Base-by-base conservation (phyloP, 1,140 invertebrate species). In the Goniozus legneri region DNA sequence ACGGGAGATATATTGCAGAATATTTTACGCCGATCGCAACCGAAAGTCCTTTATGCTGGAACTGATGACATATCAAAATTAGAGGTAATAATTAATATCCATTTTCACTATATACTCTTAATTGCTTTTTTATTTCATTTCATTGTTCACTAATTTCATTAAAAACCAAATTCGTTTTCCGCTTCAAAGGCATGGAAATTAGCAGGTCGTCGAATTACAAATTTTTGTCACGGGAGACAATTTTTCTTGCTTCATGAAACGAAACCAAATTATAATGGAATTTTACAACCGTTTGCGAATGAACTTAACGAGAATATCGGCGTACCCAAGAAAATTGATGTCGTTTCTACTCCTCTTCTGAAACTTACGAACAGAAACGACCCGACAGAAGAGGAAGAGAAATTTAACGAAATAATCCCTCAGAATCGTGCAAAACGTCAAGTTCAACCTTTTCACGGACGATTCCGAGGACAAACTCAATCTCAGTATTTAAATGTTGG, bases 401-500 rank as follows among this genome's bases (percentile, higher is more conserved):
- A 46, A 2, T 20, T 52, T n/a, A 61, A 62, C 34, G 27, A 32
- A 13, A 52, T 44, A 36, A 16, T 38, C 1, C 21, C 32, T 18
- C 13, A 3, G 41, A 22, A 19, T 46, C 51, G 50, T 47, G 43
- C 12, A 47, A 58, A 36, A 53, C 54, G 56, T 8, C 61, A 65
- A 22, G 31, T 53, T 3, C 47, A 35, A 13, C 56, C 58, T 14
- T 56, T 54, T 48, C 36, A 46, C 31, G 65, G 62, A 7, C 55
- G 62, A 35, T 79, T 78, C 56, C 73, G 84, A 32, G 88, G 88
- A 19, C 88, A 91, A 68, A 89, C 88, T 0, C 88, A 91, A 59
- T 88, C 88, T 6, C 88, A 91, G 60, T 91, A 89, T 66, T 69
- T 91, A 44, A 84, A 82, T 56, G 81, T 86, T 49, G 77, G 75